Base-by-base conservation (phyloP, 2,888 invertebrate genomes). In the Nomada flava region DNA sequence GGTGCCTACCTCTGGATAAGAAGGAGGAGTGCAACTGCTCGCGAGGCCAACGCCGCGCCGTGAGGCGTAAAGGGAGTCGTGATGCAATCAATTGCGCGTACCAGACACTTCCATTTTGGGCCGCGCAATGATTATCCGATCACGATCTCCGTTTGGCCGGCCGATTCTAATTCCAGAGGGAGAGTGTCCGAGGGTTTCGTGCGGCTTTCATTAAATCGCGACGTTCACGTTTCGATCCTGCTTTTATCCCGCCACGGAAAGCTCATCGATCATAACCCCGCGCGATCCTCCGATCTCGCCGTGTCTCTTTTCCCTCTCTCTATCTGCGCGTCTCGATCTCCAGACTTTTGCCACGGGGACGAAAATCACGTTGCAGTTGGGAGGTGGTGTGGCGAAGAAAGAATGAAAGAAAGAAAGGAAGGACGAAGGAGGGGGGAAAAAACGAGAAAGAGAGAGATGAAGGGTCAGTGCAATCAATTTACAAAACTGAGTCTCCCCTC, bases 261-360 rank as follows among this genome's bases (percentile, higher is more conserved):
- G 65, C 83, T 76, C 84, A 84, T 84, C 83, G 83, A 84, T 84
- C 84, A 84, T 79, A 74, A 82, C 59, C 52, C 42, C 64, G 47
- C 67, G 63, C 79, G 78, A 79, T 80, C 64, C 47, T 47, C 26
- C 71, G 82, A 74, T 77, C 78, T 73, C 47, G 15, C 15, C 55
- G 26, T 67, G 47, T 47, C 64, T 63, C 26, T 73, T 65, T 64
- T 29, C 47, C 55, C 29, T 62, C 55, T 42, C 67, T 55, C 59
- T 82, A 83, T 83, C 79, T 59, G 42, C 18, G 47, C 60, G 29
- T 67, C 72, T 82, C 83, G 74, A 83, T 84, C 84, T 83, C 75
- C 36, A 23, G 83, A 84, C 76, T 83, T 83, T 84, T 76, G 83
- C 83, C 79, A 83, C 76, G 84, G 63, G 79, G 79, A 72, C 79